A percentile compares a stretch with the other conserved stretches of the same genome.
Evolutionary conservation across 2,113 vertebrate species (phyloP).

Genomic region (Bothrops jararaca): DNA sequence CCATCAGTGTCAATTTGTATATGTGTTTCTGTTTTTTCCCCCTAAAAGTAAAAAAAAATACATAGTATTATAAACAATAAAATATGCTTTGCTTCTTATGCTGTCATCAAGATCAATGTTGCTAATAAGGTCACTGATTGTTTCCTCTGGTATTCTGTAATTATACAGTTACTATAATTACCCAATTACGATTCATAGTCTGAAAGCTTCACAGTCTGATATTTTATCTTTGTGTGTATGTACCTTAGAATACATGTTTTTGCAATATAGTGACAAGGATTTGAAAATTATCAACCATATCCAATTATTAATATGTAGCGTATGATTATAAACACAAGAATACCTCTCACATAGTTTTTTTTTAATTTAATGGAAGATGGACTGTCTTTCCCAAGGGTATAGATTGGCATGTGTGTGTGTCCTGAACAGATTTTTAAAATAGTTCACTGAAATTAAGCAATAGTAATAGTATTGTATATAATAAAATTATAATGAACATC

Average conservation of each 20-base stretch:
- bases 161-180: slow-evolving; percentile 58
- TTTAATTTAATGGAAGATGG: neutral
- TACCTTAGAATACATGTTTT: slow-evolving; percentile 51
- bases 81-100: slow-evolving; percentile 46
- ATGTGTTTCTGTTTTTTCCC: slow-evolving; percentile 54
- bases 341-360: neutral
- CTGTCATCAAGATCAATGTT: slow-evolving; percentile 49
- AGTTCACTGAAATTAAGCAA: neutral
- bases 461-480: neutral
- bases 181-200: slow-evolving; percentile 55
- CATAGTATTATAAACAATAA: slow-evolving; percentile 50
- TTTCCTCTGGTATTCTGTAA: slow-evolving; percentile 55
- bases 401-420: neutral
- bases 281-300: slow-evolving; percentile 31
- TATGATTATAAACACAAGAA: neutral
- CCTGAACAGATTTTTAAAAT: neutral
- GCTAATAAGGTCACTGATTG: slow-evolving; percentile 48
- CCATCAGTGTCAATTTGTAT: slow-evolving; percentile 65
- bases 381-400: neutral
- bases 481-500: neutral
- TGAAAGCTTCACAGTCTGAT: slow-evolving; percentile 22
- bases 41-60: slow-evolving; percentile 27
- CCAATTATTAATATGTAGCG: neutral
- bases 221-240: slow-evolving; percentile 36
- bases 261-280: slow-evolving; percentile 30